Percentiles rank a stretch among this genome's conserved stretches.
Evolutionary conservation across 2,888 invertebrate species (phyloP).

Genomic region (Marasmarcha lunaedactyla): DNA sequence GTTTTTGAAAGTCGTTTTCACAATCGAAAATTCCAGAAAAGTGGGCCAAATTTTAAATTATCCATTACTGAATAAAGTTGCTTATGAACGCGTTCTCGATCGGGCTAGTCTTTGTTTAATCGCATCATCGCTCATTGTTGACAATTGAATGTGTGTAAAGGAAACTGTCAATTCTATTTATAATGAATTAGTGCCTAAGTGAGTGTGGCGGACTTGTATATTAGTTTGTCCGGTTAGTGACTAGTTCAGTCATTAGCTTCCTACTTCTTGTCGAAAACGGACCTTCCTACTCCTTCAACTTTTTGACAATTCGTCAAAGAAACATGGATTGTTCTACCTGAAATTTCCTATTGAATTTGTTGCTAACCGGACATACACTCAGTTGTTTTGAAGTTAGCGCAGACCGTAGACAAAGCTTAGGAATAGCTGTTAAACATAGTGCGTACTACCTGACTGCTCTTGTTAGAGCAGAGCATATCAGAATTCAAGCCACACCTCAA

Average conservation of each 20-base stretch:
- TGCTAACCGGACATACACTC: slow-evolving; percentile 22
- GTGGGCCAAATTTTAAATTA: slow-evolving; percentile 47
- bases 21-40: slow-evolving; percentile 47
- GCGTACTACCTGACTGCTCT: background rate
- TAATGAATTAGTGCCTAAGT: slow-evolving; percentile 70
- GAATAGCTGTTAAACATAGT: slow-evolving; percentile 47
- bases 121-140: slow-evolving; percentile 54
- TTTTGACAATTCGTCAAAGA: too few relatives aligned
- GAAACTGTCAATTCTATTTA: slow-evolving; percentile 70
- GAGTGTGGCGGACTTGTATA: slow-evolving; percentile 23
- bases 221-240: background rate
- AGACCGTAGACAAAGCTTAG: slow-evolving; percentile 38
- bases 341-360: too few relatives aligned
- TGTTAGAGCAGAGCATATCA: slow-evolving; percentile 1
- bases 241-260: slow-evolving; percentile 17
- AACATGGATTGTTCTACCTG: too few relatives aligned
- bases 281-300: too few relatives aligned
- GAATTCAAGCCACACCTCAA: background rate
- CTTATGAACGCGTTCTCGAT: background rate
- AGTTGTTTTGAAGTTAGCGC: slow-evolving; percentile 45
- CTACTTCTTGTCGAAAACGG: too few relatives aligned
- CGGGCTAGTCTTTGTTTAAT: slow-evolving; percentile 7
- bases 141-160: slow-evolving; percentile 63
- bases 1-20: slow-evolving; percentile 41
- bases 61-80: slow-evolving; percentile 1